These are phyloP conservation scores for Manacus vitellinus DNA, from an alignment of 2,113 vertebrate species.

Conservation along the genomic window DNA sequence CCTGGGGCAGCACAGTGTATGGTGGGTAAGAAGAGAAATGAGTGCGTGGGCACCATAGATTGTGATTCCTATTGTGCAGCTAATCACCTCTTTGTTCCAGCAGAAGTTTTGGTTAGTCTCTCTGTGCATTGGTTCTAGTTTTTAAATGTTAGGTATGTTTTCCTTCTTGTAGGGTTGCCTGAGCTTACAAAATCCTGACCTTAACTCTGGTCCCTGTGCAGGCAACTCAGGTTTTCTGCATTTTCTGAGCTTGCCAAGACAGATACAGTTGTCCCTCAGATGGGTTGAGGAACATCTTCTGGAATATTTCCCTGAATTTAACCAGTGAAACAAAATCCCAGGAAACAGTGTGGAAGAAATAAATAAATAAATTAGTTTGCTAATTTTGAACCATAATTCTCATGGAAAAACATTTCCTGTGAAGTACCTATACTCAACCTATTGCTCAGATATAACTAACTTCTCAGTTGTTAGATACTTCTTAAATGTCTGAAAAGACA, in stretches of 20 bases:
- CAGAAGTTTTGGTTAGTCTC: not conserved
- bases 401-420: not conserved
- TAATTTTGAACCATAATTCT: not conserved
- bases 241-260: not conserved
- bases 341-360: not conserved
- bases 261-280: rapidly evolving
- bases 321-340: not conserved
- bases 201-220: not conserved
- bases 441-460: not conserved
- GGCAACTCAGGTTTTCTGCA: rapidly evolving
- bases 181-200: not conserved
- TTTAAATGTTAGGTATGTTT: not conserved
- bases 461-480: not conserved
- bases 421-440: not conserved
- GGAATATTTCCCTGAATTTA: not conserved
- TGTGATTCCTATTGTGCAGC: rapidly evolving
- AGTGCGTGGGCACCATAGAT: rapidly evolving
- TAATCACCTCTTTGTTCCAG: not conserved
- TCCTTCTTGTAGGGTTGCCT: not conserved
- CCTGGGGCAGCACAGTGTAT: rapidly evolving
- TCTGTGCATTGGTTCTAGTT: not conserved
- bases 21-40: not conserved
- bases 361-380: not conserved
- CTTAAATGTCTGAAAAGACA: not conserved
- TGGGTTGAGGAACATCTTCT: not conserved